Conservation (phyloP, 2,113 vertebrate species). For the Brevimyrus niger region DNA sequence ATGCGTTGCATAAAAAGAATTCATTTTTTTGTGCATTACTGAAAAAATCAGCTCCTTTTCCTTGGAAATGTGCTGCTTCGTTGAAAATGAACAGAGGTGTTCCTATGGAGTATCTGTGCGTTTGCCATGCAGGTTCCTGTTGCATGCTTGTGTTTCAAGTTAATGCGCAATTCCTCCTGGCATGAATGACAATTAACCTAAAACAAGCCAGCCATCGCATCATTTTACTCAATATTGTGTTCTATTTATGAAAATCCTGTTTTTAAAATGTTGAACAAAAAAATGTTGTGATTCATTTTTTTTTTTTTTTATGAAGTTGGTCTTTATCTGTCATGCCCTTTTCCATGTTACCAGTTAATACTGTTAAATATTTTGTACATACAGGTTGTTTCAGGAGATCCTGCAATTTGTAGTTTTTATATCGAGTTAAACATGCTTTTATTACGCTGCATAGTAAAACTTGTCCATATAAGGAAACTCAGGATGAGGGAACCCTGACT, state of each 20-base stretch:
- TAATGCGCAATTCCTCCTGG: slow-evolving; percentile 10
- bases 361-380: slow-evolving; percentile 10
- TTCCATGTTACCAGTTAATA: slow-evolving; percentile 1
- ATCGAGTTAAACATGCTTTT: slow-evolving; percentile 3
- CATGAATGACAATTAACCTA: background rate
- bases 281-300: background rate
- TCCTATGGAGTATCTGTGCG: background rate
- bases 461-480: background rate
- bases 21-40: background rate
- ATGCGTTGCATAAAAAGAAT: background rate
- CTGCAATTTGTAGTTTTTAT: slow-evolving; percentile 19
- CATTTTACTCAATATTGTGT: background rate
- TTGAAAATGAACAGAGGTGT: background rate
- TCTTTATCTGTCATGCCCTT: background rate
- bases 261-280: background rate
- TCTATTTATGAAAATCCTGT: background rate
- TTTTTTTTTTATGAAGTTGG: background rate
- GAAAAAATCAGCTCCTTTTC: background rate
- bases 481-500: background rate
- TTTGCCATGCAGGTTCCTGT: background rate
- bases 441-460: background rate
- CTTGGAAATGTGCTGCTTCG: slow-evolving; percentile 6
- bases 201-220: background rate
- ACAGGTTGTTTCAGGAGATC: background rate
- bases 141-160: slow-evolving; percentile 9